A percentile compares a stretch with the other conserved stretches of the same genome.
Evolutionary conservation across 2,113 vertebrate species (phyloP).

Genomic region (Pterocles burchelli): DNA sequence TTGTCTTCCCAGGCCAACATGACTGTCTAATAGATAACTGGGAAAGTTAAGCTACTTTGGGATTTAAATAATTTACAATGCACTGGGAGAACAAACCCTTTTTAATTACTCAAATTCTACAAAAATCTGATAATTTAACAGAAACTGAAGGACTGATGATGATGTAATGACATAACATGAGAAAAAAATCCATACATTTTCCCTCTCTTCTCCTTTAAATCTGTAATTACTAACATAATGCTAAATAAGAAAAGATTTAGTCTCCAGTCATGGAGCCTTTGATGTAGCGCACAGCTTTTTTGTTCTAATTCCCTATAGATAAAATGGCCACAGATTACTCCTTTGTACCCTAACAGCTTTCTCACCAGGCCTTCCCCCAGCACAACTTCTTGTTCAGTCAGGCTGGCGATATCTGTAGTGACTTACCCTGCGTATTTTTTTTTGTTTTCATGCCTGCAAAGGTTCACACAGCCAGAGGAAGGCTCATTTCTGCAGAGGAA

Average conservation of each 20-base stretch:
- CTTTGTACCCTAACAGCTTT: slow-evolving; percentile 62
- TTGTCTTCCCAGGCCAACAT: neutral
- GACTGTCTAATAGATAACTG: neutral
- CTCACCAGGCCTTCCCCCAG: slow-evolving; percentile 39
- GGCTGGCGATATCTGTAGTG: slow-evolving; percentile 53
- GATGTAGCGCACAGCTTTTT: neutral
- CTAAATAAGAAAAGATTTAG: slow-evolving; percentile 47
- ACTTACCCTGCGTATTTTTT: slow-evolving; percentile 42
- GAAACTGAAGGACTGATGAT: neutral
- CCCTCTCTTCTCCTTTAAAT: slow-evolving; percentile 11
- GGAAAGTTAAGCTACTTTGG: neutral
- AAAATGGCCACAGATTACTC: slow-evolving; percentile 54
- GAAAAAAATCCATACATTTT: slow-evolving; percentile 13
- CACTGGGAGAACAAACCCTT: slow-evolving; percentile 4
- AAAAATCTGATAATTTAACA: slow-evolving; percentile 28
- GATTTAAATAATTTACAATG: slow-evolving; percentile 30
- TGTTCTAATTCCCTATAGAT: slow-evolving; percentile 48
- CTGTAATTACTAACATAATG: slow-evolving; percentile 48
- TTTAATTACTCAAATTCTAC: slow-evolving; percentile 4
- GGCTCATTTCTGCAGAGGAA: slow-evolving; percentile 58
- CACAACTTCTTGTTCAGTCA: slow-evolving; percentile 63
- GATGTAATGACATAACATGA: slow-evolving; percentile 4
- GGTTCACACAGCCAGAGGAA: slow-evolving; percentile 60
- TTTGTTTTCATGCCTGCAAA: slow-evolving; percentile 44
- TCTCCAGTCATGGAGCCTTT: slow-evolving; percentile 27